A percentile compares a stretch with the other conserved stretches of the same genome.
phyloP scores from a whole-genome alignment of 2,888 invertebrate species.

The Leucophora obtusa region DNA sequence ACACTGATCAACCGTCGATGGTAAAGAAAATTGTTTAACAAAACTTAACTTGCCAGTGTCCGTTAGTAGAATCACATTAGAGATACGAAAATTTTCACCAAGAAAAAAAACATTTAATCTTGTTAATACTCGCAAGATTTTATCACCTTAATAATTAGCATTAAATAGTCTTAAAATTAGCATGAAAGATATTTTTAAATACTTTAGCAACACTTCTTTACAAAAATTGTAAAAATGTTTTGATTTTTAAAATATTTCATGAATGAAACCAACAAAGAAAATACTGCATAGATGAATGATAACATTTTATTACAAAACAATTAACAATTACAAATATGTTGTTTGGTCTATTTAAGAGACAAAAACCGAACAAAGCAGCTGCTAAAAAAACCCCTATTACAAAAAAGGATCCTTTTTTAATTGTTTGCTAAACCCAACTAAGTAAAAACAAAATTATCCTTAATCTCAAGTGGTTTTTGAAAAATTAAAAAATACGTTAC shows the following conservation, averaged over 20 bases:
- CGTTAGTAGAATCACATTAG: too few species aligned
- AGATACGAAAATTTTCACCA: too few species aligned
- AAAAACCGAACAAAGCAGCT: slow-evolving; percentile 34
- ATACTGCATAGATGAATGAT: slow-evolving; percentile 34
- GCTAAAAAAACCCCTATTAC: slow-evolving; percentile 31
- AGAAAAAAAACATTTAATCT: too few species aligned
- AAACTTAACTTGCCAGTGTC: too few species aligned
- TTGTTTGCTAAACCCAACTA: slow-evolving; percentile 45
- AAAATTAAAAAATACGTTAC: slow-evolving; percentile 49
- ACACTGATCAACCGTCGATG: too few species aligned
- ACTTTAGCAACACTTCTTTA: neutral
- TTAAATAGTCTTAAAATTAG: too few species aligned
- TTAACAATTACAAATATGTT: slow-evolving; percentile 8
- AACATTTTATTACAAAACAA: slow-evolving; percentile 9
- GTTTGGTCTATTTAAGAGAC: slow-evolving; percentile 3
- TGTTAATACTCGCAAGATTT: too few species aligned
- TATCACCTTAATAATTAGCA: too few species aligned
- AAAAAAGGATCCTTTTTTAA: slow-evolving; percentile 44
- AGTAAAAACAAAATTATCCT: slow-evolving; percentile 21
- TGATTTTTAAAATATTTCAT: neutral
- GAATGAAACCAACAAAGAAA: neutral
- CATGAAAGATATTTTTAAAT: too few species aligned
- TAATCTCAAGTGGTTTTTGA: slow-evolving; percentile 59
- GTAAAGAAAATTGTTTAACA: too few species aligned
- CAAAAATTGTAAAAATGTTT: slow-evolving; percentile 16